Percentiles rank a stretch among this genome's conserved stretches.
Conservation (phyloP, 2,888 invertebrate genomes). For the Deilephila elpenor region DNA sequence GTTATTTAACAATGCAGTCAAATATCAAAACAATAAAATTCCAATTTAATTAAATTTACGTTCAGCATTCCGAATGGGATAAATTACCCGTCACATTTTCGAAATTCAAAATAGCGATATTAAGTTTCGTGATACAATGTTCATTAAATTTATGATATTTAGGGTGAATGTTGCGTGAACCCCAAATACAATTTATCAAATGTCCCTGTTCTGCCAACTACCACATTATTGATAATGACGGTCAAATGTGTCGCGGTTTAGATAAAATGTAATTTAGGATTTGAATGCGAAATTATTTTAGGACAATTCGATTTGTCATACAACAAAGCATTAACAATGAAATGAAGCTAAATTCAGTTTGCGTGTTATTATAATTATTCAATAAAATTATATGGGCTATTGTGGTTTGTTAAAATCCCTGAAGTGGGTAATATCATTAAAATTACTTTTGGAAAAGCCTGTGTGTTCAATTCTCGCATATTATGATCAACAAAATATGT, state of each 20-base stretch:
- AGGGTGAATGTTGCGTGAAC: not conserved
- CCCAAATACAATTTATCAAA: not conserved
- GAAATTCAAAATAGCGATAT: not conserved
- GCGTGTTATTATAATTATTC: no score
- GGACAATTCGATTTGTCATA: not conserved
- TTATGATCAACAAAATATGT: no score
- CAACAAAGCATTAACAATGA: not conserved
- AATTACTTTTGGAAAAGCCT: no score
- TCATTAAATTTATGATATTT: not conserved
- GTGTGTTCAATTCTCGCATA: no score
- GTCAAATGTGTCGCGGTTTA: slow-evolving; percentile 6
- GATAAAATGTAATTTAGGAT: not conserved
- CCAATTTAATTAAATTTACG: not conserved
- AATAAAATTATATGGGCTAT: no score
- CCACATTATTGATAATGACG: slow-evolving; percentile 3
- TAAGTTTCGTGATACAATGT: not conserved
- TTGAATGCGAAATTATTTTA: not conserved
- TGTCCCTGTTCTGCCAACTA: slow-evolving; percentile 3
- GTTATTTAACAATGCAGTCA: no score
- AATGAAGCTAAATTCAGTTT: not conserved
- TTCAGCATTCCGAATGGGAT: not conserved
- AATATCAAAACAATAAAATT: no score
- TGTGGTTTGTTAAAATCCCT: no score
- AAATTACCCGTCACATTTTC: not conserved
- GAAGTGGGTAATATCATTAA: no score